These are phyloP conservation scores for Sarcophaga subvicina DNA, from an alignment of 2,888 invertebrate genomes.

Conservation along the genomic window DNA sequence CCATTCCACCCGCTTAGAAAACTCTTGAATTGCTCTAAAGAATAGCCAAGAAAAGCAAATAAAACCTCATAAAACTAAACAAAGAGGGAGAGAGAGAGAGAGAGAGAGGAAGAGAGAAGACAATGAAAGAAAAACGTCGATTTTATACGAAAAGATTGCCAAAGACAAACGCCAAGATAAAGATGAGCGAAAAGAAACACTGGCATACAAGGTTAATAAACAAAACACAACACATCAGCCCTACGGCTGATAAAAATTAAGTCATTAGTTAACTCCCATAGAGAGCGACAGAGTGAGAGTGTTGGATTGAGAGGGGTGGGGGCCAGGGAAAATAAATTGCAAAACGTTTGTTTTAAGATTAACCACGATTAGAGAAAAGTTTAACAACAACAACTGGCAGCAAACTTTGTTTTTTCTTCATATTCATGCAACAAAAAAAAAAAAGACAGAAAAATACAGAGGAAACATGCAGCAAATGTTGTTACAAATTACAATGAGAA, in stretches of 20 bases:
- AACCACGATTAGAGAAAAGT: slow-evolving; percentile 79
- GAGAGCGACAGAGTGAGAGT: slow-evolving; percentile 1
- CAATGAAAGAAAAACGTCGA: slow-evolving; percentile 15
- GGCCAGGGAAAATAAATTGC: slow-evolving; percentile 80
- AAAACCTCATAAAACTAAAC: slow-evolving; percentile 54
- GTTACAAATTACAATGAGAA: slow-evolving; percentile 64
- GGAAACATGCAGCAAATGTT: slow-evolving; percentile 75
- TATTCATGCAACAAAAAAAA: no score
- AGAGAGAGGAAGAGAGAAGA: no score
- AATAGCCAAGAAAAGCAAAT: slow-evolving; percentile 70
- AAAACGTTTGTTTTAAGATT: slow-evolving; percentile 81
- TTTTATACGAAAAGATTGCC: slow-evolving; percentile 60
- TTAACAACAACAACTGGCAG: slow-evolving; percentile 52
- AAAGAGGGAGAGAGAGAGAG: fast-evolving
- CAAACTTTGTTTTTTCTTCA: slow-evolving; percentile 56
- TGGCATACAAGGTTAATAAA: slow-evolving; percentile 75
- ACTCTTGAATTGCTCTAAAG: slow-evolving; percentile 20
- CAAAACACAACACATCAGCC: slow-evolving; percentile 69
- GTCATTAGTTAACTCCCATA: slow-evolving; percentile 81
- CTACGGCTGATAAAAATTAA: slow-evolving; percentile 82
- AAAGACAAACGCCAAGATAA: slow-evolving; percentile 30
- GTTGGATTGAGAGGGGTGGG: neutral
- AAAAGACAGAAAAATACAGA: neutral
- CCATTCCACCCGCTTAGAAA: neutral
- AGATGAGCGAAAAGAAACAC: slow-evolving; percentile 63